Conservation (phyloP, 2,888 invertebrate species). For the Lepidonotus clava region DNA sequence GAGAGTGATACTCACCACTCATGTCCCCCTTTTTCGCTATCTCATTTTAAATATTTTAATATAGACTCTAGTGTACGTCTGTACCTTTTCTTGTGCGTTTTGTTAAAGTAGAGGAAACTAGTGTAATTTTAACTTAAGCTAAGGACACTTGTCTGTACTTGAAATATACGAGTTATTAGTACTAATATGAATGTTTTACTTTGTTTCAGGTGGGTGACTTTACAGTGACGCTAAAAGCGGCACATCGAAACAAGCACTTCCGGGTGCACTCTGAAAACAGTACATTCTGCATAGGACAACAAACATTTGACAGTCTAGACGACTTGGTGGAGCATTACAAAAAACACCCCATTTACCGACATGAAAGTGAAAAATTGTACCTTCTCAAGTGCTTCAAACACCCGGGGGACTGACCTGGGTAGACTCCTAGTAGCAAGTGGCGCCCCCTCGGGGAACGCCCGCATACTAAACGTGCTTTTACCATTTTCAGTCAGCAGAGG, state of each 20-base stretch:
- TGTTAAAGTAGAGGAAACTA: too few species aligned
- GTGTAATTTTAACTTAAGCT: too few species aligned
- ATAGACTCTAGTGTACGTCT: too few species aligned
- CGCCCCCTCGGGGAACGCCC: constrained; percentile 3
- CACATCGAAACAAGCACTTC: constrained; percentile 99
- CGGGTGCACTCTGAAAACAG: constrained; percentile 91
- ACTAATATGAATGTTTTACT: too few species aligned
- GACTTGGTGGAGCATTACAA: constrained; percentile 99
- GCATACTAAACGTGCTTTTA: constrained; percentile 30
- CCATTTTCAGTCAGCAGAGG: constrained; percentile 27
- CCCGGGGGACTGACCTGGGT: constrained; percentile 65
- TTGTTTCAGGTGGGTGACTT: constrained; percentile 94
- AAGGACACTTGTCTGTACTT: too few species aligned
- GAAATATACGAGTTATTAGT: too few species aligned
- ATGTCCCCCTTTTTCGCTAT: too few species aligned
- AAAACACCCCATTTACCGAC: constrained; percentile 98
- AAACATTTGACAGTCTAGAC: constrained; percentile 96
- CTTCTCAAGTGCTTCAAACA: constrained; percentile 91
- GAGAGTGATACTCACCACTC: too few species aligned
- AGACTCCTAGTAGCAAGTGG: background rate
- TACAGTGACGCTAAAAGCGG: constrained; percentile 98
- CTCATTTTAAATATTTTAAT: too few species aligned
- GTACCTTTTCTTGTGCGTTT: too few species aligned
- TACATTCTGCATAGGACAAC: constrained; percentile 97
- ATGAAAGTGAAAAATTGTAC: constrained; percentile 93